Evolutionary conservation across 2,113 vertebrate genomes (phyloP).

Genomic region (Phaetusa simplex): DNA sequence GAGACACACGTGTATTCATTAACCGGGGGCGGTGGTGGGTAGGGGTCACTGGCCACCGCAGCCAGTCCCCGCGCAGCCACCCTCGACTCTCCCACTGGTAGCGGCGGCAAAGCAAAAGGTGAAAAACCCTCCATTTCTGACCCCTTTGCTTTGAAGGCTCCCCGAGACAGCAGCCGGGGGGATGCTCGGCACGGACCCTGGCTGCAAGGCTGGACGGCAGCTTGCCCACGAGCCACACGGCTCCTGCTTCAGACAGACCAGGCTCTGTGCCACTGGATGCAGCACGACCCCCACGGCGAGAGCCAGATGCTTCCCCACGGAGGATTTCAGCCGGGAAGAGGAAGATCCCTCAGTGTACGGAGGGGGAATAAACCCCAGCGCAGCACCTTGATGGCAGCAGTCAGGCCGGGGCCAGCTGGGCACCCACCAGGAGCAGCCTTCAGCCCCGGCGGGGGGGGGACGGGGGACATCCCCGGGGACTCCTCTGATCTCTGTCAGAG

Average conservation of each 20-base stretch:
- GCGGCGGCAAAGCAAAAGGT: background rate
- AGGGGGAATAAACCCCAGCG: background rate
- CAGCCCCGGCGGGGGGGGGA: background rate
- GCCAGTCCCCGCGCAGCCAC: fast-evolving
- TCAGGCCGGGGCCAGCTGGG: fast-evolving
- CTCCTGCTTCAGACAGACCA: fast-evolving
- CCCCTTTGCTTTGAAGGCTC: background rate
- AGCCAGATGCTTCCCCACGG: background rate
- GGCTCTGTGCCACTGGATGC: background rate
- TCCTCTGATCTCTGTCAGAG: background rate
- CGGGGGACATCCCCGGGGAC: fast-evolving
- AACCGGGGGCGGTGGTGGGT: fast-evolving
- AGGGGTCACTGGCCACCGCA: background rate
- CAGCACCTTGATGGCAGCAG: background rate
- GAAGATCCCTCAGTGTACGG: fast-evolving
- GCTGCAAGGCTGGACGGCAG: background rate
- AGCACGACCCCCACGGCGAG: background rate
- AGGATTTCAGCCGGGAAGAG: background rate
- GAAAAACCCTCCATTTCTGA: background rate
- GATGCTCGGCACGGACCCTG: background rate
- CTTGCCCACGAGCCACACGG: fast-evolving
- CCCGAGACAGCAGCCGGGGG: background rate
- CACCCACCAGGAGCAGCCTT: background rate
- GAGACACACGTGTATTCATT: background rate
- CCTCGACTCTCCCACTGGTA: background rate